phyloP scores from a whole-genome alignment of 2,113 vertebrate species.

The Bujurquina vittata region DNA sequence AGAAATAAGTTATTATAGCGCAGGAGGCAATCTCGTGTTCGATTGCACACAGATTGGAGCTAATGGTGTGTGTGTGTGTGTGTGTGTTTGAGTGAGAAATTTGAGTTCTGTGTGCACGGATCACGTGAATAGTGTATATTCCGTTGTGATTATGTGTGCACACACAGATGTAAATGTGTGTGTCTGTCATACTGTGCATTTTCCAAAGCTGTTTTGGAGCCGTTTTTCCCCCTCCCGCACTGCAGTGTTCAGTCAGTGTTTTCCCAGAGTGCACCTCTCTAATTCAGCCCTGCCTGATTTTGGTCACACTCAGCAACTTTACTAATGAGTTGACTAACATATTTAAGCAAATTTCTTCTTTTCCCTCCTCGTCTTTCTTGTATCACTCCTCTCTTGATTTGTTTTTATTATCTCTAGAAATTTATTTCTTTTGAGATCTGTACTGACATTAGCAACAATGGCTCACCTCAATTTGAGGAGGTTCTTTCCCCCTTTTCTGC shows the following conservation, averaged over 20 bases:
- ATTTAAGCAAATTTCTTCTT: background rate
- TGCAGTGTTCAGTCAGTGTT: conserved; percentile 11
- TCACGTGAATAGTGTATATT: background rate
- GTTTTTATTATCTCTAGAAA: background rate
- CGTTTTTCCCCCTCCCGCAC: background rate
- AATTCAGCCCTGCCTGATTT: conserved; percentile 17
- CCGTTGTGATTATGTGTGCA: background rate
- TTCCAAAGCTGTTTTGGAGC: conserved; percentile 5
- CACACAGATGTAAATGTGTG: background rate
- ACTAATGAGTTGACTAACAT: conserved; percentile 16
- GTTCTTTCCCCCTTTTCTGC: background rate
- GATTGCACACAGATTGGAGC: conserved; percentile 39
- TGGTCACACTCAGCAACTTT: conserved; percentile 36
- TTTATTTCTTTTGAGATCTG: background rate
- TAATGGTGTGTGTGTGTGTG: conserved; percentile 9
- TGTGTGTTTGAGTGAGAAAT: background rate
- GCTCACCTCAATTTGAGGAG: background rate
- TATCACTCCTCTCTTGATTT: background rate
- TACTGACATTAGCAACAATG: background rate
- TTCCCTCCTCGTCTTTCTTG: background rate
- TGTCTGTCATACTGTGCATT: background rate
- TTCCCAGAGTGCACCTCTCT: conserved; percentile 48
- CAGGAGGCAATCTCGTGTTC: conserved; percentile 48
- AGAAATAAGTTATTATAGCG: conserved; percentile 54
- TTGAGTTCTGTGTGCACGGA: background rate